Conservation (phyloP, 2,113 vertebrate genomes). For the Neolamprologus ventralis region DNA sequence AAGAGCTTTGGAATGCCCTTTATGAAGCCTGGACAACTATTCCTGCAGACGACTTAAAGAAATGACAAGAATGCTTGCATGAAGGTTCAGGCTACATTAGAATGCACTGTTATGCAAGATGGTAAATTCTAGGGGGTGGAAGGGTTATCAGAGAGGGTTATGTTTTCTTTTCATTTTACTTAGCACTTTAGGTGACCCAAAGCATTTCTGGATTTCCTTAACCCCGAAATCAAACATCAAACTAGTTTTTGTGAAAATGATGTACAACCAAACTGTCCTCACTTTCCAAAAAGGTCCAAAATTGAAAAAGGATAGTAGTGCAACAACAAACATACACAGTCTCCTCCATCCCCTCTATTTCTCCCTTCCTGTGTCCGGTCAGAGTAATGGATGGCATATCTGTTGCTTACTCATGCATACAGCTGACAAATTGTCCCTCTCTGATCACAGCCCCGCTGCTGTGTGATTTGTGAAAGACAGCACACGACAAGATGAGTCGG, state of each 20-base stretch:
- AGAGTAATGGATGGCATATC: slow-evolving; percentile 71
- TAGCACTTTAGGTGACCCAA: not conserved
- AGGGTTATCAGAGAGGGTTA: not conserved
- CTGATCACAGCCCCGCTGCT: slow-evolving; percentile 42
- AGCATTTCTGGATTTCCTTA: not conserved
- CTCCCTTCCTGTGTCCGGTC: slow-evolving; percentile 53
- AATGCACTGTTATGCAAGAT: not conserved
- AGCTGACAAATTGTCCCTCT: slow-evolving; percentile 71
- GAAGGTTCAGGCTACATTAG: not conserved
- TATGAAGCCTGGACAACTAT: not conserved
- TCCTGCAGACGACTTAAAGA: not conserved
- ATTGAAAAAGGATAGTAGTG: not conserved
- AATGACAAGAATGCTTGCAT: not conserved
- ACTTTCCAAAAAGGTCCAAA: slow-evolving; percentile 1
- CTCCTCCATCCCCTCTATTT: not conserved
- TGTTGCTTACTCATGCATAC: slow-evolving; percentile 73
- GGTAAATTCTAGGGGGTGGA: not conserved
- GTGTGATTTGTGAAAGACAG: slow-evolving; percentile 66
- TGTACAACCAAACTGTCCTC: not conserved
- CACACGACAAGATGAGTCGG: slow-evolving; percentile 51
- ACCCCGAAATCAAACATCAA: not conserved
- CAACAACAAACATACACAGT: not conserved
- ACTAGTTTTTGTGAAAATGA: not conserved
- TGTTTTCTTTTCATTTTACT: not conserved
- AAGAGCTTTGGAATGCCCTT: not conserved